A percentile compares a stretch with the other conserved stretches of the same genome.
Evolutionary conservation across 2,113 vertebrate genomes (phyloP).

Genomic region (Brienomyrus brachyistius): DNA sequence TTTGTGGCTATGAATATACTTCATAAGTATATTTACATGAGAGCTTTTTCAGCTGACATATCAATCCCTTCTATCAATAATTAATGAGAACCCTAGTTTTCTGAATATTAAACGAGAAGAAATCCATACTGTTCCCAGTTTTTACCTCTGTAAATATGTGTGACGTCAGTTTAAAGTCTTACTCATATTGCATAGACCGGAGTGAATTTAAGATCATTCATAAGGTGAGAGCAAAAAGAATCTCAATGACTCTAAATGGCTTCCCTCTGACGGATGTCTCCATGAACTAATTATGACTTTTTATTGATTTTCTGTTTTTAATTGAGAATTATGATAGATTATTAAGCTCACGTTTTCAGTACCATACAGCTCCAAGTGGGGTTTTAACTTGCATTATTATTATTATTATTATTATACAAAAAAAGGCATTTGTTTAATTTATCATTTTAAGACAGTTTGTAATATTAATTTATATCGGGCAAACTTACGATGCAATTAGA

Average conservation of each 20-base stretch:
- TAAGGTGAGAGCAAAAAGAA: not conserved
- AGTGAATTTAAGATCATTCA: not conserved
- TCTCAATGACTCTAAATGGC: not conserved
- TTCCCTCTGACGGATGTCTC: not conserved
- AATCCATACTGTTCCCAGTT: constrained; percentile 46
- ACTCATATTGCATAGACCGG: constrained; percentile 6
- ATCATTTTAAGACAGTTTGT: not conserved
- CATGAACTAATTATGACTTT: constrained; percentile 7
- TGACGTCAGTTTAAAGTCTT: constrained; percentile 50
- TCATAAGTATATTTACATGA: constrained; percentile 68
- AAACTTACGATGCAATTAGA: not conserved
- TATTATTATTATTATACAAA: not conserved
- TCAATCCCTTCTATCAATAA: constrained; percentile 61
- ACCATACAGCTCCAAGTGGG: not conserved
- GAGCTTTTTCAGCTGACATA: constrained; percentile 62
- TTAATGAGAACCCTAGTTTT: constrained; percentile 54
- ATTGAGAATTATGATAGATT: not conserved
- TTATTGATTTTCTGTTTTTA: constrained; percentile 9
- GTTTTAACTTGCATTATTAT: not conserved
- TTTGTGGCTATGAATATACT: constrained; percentile 63
- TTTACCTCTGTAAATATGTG: constrained; percentile 46
- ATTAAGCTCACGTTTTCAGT: not conserved
- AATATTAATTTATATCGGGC: not conserved
- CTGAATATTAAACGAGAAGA: constrained; percentile 65
- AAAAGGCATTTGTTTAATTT: not conserved